phyloP scores from a whole-genome alignment of 2,797 vertebrate genomes.

The Apogon hyalosoma region DNA sequence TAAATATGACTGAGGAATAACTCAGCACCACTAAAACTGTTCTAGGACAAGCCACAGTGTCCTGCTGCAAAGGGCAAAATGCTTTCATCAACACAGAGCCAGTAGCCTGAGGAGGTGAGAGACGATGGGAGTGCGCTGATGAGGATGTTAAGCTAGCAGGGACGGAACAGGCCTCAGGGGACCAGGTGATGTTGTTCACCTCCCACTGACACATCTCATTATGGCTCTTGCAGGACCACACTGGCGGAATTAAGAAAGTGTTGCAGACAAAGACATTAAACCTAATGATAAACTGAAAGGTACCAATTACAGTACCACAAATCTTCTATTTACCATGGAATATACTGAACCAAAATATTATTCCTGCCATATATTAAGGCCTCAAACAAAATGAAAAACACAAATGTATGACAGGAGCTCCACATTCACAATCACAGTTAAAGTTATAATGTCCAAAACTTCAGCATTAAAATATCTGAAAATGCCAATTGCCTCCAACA shows the following conservation, averaged over 20 bases:
- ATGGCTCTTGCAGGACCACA: conserved; percentile 10
- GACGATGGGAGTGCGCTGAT: conserved; percentile 37
- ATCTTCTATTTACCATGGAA: no score
- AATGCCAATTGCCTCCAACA: no score
- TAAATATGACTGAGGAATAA: conserved; percentile 11
- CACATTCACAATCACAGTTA: no score
- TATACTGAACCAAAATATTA: no score
- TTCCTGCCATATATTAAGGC: no score
- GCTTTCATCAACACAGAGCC: conserved; percentile 42
- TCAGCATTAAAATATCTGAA: no score
- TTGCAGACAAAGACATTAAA: background rate
- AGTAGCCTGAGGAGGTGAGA: conserved; percentile 46
- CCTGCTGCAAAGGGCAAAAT: conserved; percentile 51
- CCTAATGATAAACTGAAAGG: background rate
- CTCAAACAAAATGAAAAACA: no score
- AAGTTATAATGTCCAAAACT: no score
- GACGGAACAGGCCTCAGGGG: conserved; percentile 61
- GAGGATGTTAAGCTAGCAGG: conserved; percentile 56
- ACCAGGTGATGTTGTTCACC: conserved; percentile 57
- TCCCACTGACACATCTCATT: conserved; percentile 30
- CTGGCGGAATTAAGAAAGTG: conserved; percentile 1
- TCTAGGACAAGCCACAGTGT: conserved; percentile 26
- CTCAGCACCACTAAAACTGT: conserved; percentile 24
- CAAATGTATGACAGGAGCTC: no score
- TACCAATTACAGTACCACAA: conserved; percentile 8